phyloP scores from a whole-genome alignment of 2,888 invertebrate genomes.

The Eristalis tenax region DNA sequence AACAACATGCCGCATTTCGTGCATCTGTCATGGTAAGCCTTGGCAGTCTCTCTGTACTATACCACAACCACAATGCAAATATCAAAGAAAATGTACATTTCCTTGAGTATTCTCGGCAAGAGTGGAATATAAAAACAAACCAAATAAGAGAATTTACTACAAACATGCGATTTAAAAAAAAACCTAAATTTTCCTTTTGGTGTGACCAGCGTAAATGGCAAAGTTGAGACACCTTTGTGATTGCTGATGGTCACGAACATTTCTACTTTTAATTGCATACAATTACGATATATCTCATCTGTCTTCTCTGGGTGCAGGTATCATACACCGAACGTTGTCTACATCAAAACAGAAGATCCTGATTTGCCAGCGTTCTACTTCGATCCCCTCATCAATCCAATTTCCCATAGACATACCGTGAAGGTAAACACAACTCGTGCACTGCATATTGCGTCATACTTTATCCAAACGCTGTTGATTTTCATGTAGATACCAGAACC shows the following conservation, averaged over 20 bases:
- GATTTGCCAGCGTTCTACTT: slow-evolving; percentile 99
- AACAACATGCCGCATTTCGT: slow-evolving; percentile 99
- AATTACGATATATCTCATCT: neutral
- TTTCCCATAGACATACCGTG: slow-evolving; percentile 95
- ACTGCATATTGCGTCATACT: neutral
- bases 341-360: slow-evolving; percentile 99
- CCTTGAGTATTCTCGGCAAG: slow-evolving; percentile 46
- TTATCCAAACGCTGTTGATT: neutral
- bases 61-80: slow-evolving; percentile 31
- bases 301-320: slow-evolving; percentile 86
- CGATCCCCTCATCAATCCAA: slow-evolving; percentile 99
- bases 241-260: slow-evolving; percentile 84
- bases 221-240: slow-evolving; percentile 78
- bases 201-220: slow-evolving; percentile 83
- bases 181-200: slow-evolving; percentile 81
- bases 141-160: slow-evolving; percentile 83
- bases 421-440: slow-evolving; percentile 83
- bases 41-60: slow-evolving; percentile 61
- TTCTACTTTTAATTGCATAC: neutral
- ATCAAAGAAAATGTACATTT: slow-evolving; percentile 10
- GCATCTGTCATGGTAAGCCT: slow-evolving; percentile 98
- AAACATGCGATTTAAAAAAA: slow-evolving; percentile 83
- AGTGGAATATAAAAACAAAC: slow-evolving; percentile 76
- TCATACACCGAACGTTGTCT: slow-evolving; percentile 99
- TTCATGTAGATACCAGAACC: slow-evolving; percentile 87